Base-by-base conservation (phyloP, 2,888 invertebrate genomes). In the Pyrrhia umbra region DNA sequence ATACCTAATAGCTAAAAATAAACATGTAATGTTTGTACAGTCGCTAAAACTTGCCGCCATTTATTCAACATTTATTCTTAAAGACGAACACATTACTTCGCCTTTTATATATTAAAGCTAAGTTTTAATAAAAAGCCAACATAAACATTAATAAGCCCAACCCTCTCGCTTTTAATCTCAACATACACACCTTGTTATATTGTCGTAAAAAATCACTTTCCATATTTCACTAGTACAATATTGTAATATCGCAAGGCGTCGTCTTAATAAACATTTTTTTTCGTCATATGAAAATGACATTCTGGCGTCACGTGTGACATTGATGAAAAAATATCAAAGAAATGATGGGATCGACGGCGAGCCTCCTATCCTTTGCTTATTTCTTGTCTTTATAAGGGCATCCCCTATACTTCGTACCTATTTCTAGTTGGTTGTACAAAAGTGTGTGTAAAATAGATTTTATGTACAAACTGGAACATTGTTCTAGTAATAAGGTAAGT, bases 281-380 rank as follows among this genome's bases (percentile, higher is more conserved):
- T 87, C 90, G 86, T 92, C 92, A 86, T 88, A 93, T 92, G 93
- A 95, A 95, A 95, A 94, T 95, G 95, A 93, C 94, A 93, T 94
- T 92, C 87, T 75, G 92, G 94, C 95, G 93, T 92, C 95, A 95
- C 93, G 89, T 95, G 95, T 93, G 93, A 94, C 94, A 91, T 95
- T 95, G 95, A 95, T 95, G 95, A 94, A 95, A 95, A 94, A 94
- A 95, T 95, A 93, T 95, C 93, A 94, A 93, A 92, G 93, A 91
- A 90, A 92, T 90, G 92, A 90, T 86, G 90, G 90, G 89, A 89
- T 91, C 92, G 92, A 89, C 87, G 84, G 80, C 82, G 80, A 77
- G 80, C 75, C 65, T 70, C 76, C 75, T 60, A 84, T 80, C 46
- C 84, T 76, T 80, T 83, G 75, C 77, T 79, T 80, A 68, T 79